Evolutionary conservation across 2,888 invertebrate genomes (phyloP).

Genomic region (Rhaphigaster nebulosa): DNA sequence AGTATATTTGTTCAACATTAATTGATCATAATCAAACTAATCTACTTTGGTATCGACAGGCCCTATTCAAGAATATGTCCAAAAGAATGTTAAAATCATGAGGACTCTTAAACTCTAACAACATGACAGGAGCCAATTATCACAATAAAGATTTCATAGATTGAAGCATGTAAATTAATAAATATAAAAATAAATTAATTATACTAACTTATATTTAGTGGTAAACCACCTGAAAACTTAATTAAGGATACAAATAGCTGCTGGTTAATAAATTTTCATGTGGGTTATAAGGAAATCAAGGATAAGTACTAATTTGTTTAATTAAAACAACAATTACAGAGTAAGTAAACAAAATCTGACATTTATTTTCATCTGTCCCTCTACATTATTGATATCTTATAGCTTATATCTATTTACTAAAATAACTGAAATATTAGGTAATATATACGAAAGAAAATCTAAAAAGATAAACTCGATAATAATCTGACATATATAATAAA

Average conservation of each 20-base stretch:
- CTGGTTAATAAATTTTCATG: neutral
- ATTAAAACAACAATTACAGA: slow-evolving; percentile 40
- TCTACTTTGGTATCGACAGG: too few species aligned
- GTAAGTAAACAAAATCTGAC: slow-evolving; percentile 26
- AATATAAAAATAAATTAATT: too few species aligned
- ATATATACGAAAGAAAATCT: slow-evolving; percentile 11
- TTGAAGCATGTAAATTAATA: too few species aligned
- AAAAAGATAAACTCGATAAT: neutral
- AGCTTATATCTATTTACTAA: slow-evolving; percentile 30
- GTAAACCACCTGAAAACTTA: too few species aligned
- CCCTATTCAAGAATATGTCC: too few species aligned
- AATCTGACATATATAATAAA: slow-evolving; percentile 6
- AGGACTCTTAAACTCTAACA: too few species aligned
- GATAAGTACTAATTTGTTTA: neutral
- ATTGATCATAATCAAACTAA: too few species aligned
- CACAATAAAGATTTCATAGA: too few species aligned
- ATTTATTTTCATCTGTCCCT: slow-evolving; percentile 8
- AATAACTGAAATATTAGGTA: slow-evolving; percentile 31
- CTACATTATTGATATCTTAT: slow-evolving; percentile 32
- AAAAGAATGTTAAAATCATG: too few species aligned
- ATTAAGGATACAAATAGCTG: neutral
- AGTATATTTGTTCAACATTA: too few species aligned
- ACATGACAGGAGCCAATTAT: too few species aligned
- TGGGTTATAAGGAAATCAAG: neutral
- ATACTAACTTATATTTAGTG: too few species aligned